phyloP scores from a whole-genome alignment of 53 echinoderm and acorn worm species.

The Holothuria scabra region DNA sequence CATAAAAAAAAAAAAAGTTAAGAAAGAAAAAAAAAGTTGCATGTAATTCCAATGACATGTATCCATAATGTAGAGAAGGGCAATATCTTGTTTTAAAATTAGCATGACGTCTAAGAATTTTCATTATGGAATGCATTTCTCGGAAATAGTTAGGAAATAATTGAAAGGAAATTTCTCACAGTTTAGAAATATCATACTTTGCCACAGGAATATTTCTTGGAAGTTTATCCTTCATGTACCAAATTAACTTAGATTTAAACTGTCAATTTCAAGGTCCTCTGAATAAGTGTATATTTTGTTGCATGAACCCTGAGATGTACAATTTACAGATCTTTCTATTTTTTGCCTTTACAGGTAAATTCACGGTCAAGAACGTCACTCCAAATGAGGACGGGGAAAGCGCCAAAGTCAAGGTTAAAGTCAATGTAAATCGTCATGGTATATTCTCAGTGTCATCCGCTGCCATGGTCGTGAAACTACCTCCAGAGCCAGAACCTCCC shows the following conservation, averaged over 20 bases:
- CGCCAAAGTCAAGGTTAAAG: constrained; percentile 95
- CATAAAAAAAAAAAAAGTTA: too few species aligned
- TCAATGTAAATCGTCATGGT: constrained; percentile 85
- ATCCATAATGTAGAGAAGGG: too few species aligned
- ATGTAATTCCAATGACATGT: too few species aligned
- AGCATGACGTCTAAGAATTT: too few species aligned
- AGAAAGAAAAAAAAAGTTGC: too few species aligned
- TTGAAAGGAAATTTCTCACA: too few species aligned
- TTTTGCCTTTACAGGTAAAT: constrained; percentile 63
- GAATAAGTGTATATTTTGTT: background rate
- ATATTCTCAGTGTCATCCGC: constrained; percentile 87
- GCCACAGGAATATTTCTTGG: too few species aligned
- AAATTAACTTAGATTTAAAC: background rate
- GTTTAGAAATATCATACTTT: too few species aligned
- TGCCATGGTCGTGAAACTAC: constrained; percentile 83
- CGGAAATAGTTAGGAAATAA: too few species aligned
- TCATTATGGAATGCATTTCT: too few species aligned
- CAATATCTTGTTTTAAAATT: too few species aligned
- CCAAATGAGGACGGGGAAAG: constrained; percentile 87
- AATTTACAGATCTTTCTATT: background rate
- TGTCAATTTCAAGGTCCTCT: background rate
- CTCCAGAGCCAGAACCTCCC: constrained; percentile 61
- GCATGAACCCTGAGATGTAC: background rate
- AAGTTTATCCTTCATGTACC: background rate
- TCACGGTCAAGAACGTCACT: constrained; percentile 84